Evolutionary conservation across 1,140 invertebrate genomes (phyloP), one percentile per base, ranked within the genome.

Genomic region (Zaprionus ghesquierei): DNA sequence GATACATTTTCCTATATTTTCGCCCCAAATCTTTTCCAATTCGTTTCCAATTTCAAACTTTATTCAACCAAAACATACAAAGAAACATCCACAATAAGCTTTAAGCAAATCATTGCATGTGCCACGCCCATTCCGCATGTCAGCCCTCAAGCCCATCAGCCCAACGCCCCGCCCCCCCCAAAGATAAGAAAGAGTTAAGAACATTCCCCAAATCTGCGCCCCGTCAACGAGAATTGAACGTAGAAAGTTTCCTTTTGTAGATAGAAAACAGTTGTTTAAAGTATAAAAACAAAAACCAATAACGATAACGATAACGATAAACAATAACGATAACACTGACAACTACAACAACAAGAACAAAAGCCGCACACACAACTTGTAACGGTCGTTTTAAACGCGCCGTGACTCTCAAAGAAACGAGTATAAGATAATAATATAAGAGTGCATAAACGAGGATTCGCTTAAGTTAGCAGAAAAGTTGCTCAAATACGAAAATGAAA

Each of bases 91-190:
- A 46, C 50, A 60, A 75, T 23, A 72, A 87, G 82, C 82, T 87
- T 87, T 87, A 87, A 87, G 84, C 84, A 79, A 86, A 65, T 86
- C 82, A 79, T 89, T 79, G 75, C 84, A 86, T 87, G 81, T 86
- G 75, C 81, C 81, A 75, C 81, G 75, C 71, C 82, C 82, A 79
- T 82, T 79, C 71, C 84, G 87, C 81, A 82, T 86, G 75, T 75
- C 81, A 75, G 75, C 60, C 62, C 75, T 63, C 38, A 18, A n/a
- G n/a, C n/a, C n/a, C n/a, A n/a, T n/a, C n/a, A n/a, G n/a, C n/a
- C n/a, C n/a, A n/a, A n/a, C n/a, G n/a, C n/a, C n/a, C n/a, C n/a
- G n/a, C n/a, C n/a, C 50, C 63, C 31, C 35, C 20, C 22, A 53
- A 35, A 20, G 6, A 31, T 10, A 58, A 50, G 58, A 51, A 54